A percentile compares a stretch with the other conserved stretches of the same genome.
Evolutionary conservation across 1,140 invertebrate genomes (phyloP).

Genomic region (Procambarus virginalis): DNA sequence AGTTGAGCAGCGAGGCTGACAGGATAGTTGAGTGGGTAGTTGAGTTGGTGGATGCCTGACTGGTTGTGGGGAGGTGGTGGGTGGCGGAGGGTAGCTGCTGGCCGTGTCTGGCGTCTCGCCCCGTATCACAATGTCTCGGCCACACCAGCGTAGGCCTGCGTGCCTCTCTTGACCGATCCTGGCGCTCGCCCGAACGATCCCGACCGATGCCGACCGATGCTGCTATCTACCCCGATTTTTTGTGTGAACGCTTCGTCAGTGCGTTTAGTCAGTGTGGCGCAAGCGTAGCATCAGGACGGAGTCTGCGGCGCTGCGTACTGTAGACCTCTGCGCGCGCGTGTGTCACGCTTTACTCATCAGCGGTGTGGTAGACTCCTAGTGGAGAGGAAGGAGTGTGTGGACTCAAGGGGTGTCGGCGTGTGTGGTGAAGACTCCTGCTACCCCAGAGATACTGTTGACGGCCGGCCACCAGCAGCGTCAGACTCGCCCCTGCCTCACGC

Average conservation of each 20-base stretch:
- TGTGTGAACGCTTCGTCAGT: constrained; percentile 33
- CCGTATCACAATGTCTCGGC: constrained; percentile 37
- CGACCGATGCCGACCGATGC: background rate
- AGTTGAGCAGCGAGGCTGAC: constrained; percentile 6
- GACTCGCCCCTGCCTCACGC: background rate
- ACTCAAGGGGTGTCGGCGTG: background rate
- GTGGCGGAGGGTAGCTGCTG: background rate
- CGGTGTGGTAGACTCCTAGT: background rate
- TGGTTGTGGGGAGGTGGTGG: background rate
- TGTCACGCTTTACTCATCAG: background rate
- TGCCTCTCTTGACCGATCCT: constrained; percentile 19
- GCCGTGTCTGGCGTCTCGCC: background rate
- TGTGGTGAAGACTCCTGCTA: background rate
- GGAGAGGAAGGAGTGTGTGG: background rate
- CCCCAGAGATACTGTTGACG: background rate
- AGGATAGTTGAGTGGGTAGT: constrained; percentile 16
- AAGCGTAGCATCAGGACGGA: constrained; percentile 39
- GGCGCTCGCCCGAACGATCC: constrained; percentile 7
- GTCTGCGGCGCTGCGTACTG: constrained; percentile 9
- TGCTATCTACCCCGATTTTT: constrained; percentile 26
- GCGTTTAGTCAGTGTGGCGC: constrained; percentile 45
- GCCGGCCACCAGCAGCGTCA: background rate
- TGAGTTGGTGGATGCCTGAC: constrained; percentile 16
- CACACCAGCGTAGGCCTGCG: background rate
- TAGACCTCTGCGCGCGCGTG: background rate